Evolutionary conservation across 2,113 vertebrate genomes (phyloP).

Genomic region (Hemibagrus wyckioides): DNA sequence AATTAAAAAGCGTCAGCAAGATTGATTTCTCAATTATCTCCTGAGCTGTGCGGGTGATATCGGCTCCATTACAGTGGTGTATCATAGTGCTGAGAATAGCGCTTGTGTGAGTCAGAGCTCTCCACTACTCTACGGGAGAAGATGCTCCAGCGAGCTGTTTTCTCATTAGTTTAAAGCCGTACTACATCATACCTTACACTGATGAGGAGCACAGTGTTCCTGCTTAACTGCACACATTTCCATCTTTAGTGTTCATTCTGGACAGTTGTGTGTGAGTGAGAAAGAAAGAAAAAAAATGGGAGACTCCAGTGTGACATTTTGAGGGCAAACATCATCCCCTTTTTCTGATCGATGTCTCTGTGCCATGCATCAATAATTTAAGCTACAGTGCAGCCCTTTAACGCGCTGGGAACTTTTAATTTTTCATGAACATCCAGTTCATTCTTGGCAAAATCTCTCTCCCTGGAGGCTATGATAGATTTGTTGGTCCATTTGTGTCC

Average conservation of each 20-base stretch:
- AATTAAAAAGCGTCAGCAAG: conserved; percentile 44
- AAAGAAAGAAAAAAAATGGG: conserved; percentile 25
- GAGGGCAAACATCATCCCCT: conserved; percentile 41
- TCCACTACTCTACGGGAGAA: conserved; percentile 12
- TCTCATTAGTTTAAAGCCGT: conserved; percentile 26
- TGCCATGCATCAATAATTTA: conserved; percentile 49
- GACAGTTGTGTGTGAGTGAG: not conserved
- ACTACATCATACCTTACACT: not conserved
- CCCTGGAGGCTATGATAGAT: conserved; percentile 3
- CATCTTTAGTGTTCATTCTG: conserved; percentile 2
- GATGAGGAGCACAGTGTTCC: conserved; percentile 13
- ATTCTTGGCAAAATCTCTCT: conserved; percentile 28
- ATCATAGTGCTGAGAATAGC: conserved; percentile 23
- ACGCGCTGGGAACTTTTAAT: conserved; percentile 38
- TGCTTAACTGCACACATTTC: conserved; percentile 2
- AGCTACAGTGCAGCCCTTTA: conserved; percentile 20
- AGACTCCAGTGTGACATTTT: conserved; percentile 48
- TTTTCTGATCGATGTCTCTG: conserved; percentile 45
- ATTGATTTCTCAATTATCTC: conserved; percentile 49
- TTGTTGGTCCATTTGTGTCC: conserved; percentile 4
- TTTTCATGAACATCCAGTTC: conserved; percentile 47
- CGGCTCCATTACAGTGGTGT: conserved; percentile 5
- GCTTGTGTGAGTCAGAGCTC: not conserved
- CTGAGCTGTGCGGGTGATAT: conserved; percentile 17
- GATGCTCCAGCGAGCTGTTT: not conserved